Evolutionary conservation across 1,140 invertebrate genomes (phyloP), one percentile per base, ranked within the genome.

Genomic region (Euschistus heros): DNA sequence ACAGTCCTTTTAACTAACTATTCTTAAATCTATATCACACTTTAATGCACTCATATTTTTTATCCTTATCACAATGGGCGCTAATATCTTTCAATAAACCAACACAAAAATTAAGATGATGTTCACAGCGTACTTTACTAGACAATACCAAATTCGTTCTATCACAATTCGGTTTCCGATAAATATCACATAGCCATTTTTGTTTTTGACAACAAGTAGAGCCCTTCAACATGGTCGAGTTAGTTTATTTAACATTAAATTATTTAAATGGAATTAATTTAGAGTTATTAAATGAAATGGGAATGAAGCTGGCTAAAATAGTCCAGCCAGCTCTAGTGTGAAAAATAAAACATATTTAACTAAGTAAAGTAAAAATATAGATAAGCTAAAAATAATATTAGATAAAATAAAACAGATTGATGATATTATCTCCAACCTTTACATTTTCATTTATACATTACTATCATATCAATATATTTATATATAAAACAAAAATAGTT

Each of bases 21-120:
- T 42, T 33, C 65, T 62, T 66, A 61, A 37, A 60, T 59, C 65
- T 66, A 66, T 66, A 66, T 66, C 65, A 66, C 65, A 66, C 65
- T 50, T 44, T 57, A 66, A 66, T 66, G 59, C 59, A 66, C 65
- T 66, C 65, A 62, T 66, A 60, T 66, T 47, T 27, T 63, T 33
- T n/a, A 61, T 18, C 42, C 65, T 26, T 66, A 66, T 66, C 59
- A 66, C 65, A 66, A 47, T 50, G 50, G 50, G 54, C 50, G 63
- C 18, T 54, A 24, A 20, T 64, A 33, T 61, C 54, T 24, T 24
- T 57, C 54, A 18, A 57, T 24, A 57, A 15, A 57, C 54, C 54
- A 57, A 57, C 18, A 24, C 24, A 57, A 57, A 57, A 57, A 57
- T 26, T 24, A 24, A 57, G 10, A 17, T 17, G 15, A 26, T 57